These are phyloP conservation scores for Oreohelix idahoensis DNA, from an alignment of 1,140 invertebrate genomes.

Conservation along the genomic window DNA sequence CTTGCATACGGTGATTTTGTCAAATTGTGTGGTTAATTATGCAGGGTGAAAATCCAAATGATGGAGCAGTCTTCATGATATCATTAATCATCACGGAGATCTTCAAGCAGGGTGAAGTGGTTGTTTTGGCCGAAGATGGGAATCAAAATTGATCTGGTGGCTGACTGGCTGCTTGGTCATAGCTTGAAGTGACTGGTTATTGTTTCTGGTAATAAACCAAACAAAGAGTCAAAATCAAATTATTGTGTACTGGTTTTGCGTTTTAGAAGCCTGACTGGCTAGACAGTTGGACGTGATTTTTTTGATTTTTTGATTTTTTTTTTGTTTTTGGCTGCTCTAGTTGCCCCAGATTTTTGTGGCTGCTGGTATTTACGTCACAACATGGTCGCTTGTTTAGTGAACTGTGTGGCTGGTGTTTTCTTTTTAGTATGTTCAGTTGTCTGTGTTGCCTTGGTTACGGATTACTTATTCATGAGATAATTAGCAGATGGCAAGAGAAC, in stretches of 20 bases:
- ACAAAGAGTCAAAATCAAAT: background rate
- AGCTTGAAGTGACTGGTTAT: background rate
- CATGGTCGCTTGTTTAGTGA: too few species aligned
- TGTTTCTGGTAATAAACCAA: background rate
- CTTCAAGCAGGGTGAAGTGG: background rate
- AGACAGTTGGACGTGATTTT: background rate
- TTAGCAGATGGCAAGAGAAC: too few species aligned
- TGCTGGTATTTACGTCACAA: background rate
- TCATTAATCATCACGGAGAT: background rate
- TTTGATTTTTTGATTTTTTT: too few species aligned
- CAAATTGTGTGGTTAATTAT: background rate
- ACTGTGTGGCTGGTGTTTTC: too few species aligned
- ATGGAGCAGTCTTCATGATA: background rate
- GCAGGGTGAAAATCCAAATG: background rate
- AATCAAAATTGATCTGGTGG: background rate
- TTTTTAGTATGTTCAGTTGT: too few species aligned
- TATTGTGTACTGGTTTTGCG: background rate
- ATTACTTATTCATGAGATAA: too few species aligned
- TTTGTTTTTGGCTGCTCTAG: background rate
- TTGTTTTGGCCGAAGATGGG: background rate
- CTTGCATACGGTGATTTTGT: background rate
- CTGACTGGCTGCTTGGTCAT: background rate
- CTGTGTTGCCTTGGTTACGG: too few species aligned
- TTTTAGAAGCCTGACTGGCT: background rate
- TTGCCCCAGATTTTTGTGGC: background rate